Evolutionary conservation across 2,888 invertebrate genomes (phyloP), one percentile per base, ranked within the genome.

Genomic region (Rhodophaea formosa): DNA sequence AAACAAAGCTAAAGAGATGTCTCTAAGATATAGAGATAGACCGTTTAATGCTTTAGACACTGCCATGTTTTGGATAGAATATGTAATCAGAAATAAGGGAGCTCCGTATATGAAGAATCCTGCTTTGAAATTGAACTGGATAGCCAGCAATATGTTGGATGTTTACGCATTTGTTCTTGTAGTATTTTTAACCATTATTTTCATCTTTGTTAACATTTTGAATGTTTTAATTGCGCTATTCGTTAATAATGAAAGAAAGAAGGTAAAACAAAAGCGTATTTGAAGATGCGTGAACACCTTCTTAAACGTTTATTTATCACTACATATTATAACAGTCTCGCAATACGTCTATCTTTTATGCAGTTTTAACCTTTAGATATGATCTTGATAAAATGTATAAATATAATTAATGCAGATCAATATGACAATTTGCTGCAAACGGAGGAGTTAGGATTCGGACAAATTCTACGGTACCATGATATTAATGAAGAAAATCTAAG

Each of bases 61-160:
- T 0, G 92, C 92, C 0, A 76, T 92, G 59, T 93, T 77, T 68
- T 93, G 93, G 93, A 83, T 92, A 8, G 92, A 93, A 62, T 93
- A 93, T 68, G 88, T 93, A 0, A 78, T 93, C 1, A 84, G 93
- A 49, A 80, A 93, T 71, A 90, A 90, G 56, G 93, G 93, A 14
- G 92, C 92, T 0, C 69, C 77, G 0, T 90, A 84, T 58, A 85
- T 93, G 68, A 92, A 91, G 59, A 91, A 86, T 74, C 88, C 92
- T 0, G 82, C 90, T 0, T 69, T 85, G 7, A 75, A 89, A 35
- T 70, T 93, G 63, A 86, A 76, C 60, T 86, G 87, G 79, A 57
- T 88, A 6, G 83, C 79, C 5, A 85, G 82, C 58, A 76, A 71
- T 51, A 85, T 89, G 79, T 14, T 93, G 8, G 93, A 93, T 68